Percentiles rank a stretch among this genome's conserved stretches.
These are phyloP conservation scores for Araneus ventricosus DNA, from an alignment of 1,140 invertebrate species.

Conservation along the genomic window DNA sequence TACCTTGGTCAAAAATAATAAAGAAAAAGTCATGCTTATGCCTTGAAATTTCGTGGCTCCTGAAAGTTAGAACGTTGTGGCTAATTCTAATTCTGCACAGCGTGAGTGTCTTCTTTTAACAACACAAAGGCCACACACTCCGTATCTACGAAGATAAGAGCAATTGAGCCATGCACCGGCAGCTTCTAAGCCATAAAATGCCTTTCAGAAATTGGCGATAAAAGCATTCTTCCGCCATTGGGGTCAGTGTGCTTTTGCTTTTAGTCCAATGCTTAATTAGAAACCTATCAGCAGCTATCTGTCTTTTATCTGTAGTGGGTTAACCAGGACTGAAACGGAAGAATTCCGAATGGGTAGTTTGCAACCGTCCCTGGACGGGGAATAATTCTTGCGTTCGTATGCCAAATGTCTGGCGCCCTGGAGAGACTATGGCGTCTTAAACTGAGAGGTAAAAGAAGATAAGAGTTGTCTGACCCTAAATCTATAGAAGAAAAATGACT, in stretches of 20 bases:
- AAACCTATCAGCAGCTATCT: neutral
- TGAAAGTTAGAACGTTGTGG: too few species aligned
- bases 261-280: neutral
- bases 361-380: neutral
- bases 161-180: neutral
- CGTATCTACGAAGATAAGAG: neutral
- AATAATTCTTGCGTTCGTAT: neutral
- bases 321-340: neutral
- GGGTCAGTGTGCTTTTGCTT: neutral
- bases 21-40: too few species aligned
- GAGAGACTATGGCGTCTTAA: neutral
- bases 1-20: too few species aligned
- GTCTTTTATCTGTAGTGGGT: neutral
- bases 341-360: neutral
- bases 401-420: constrained; percentile 20
- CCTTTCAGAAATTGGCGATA: neutral
- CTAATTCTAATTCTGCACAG: too few species aligned
- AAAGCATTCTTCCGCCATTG: neutral
- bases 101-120: neutral
- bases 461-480: constrained; percentile 29
- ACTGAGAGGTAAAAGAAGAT: constrained; percentile 34
- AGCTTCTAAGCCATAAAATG: neutral
- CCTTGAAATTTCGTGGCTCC: too few species aligned
- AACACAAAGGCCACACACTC: neutral
- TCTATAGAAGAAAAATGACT: neutral